These are phyloP conservation scores for Glyptemys insculpta DNA, from an alignment of 2,797 vertebrate species.

Conservation along the genomic window DNA sequence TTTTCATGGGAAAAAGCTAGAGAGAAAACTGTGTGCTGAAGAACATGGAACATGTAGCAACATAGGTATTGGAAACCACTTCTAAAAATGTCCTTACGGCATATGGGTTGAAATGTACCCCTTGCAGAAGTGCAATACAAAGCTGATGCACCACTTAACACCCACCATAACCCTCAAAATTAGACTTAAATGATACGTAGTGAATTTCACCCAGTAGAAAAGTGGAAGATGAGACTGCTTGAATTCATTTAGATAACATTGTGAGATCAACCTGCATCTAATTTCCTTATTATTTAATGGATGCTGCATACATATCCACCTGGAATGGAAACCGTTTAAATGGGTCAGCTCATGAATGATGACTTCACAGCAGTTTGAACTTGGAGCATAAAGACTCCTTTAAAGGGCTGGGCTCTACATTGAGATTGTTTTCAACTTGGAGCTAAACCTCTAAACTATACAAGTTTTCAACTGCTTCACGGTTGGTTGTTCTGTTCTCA, in stretches of 20 bases:
- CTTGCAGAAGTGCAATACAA: background rate
- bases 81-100: background rate
- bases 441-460: slow-evolving; percentile 37
- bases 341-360: background rate
- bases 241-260: background rate
- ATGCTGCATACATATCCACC: background rate
- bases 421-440: background rate
- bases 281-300: background rate
- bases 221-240: background rate
- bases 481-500: slow-evolving; percentile 53
- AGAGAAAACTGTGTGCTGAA: background rate
- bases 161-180: background rate
- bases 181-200: rapidly evolving
- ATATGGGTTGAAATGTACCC: background rate
- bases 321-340: background rate
- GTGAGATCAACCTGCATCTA: background rate
- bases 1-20: background rate
- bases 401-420: background rate
- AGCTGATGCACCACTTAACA: background rate
- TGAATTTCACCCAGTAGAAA: background rate
- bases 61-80: background rate
- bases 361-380: background rate
- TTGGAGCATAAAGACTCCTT: background rate
- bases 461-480: slow-evolving; percentile 42
- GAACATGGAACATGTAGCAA: background rate